Evolutionary conservation across 2,113 vertebrate species (phyloP), one percentile per base, ranked within the genome.

Genomic region (Talpa occidentalis): DNA sequence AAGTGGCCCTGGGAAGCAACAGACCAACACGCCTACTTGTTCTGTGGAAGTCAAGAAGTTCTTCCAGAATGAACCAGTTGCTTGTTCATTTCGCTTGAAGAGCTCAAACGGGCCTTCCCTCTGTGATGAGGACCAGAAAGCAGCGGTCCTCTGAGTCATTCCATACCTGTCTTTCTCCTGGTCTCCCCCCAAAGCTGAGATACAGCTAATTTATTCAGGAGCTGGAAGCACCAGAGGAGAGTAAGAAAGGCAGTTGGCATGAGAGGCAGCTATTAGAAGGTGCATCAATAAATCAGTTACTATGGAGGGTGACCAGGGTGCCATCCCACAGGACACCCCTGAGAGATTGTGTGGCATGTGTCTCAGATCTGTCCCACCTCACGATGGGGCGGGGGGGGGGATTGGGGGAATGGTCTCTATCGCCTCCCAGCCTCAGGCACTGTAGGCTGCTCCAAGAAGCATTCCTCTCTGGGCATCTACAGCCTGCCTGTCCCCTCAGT

Each of bases 211-310:
- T 37, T n/a, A 6, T 11, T 28, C 26, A n/a, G n/a, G 28, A 21
- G 42, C 10, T 44, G 62, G 67, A 70, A 12, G 26, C 28, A 44
- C 6, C 35, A 9, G 10, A 49, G 35, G 28, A 35, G 4, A 72
- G 2, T 5, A 30, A 49, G 37, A 22, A 42, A 28, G 26, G 54
- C n/a, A 32, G 6, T 28, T 16, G 12, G 42, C 35, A 54, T 17
- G 54, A n/a, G 22, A 73, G 37, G 14, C 56, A 22, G 47, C 56
- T 40, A 1, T 24, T 30, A n/a, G 77, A 40, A 2, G 6, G 3
- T 2, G 0, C 9, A 0, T 9, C 52, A 44, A 49, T 32, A 67
- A 77, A n/a, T 49, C 28, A 22, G 24, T 26, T 6, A 17, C 54
- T 10, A 6, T 32, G 12, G 26, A 11, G 49, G 67, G 49, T 24